phyloP scores from a whole-genome alignment of 2,888 invertebrate species.

The Thysanoteuthis rhombus region DNA sequence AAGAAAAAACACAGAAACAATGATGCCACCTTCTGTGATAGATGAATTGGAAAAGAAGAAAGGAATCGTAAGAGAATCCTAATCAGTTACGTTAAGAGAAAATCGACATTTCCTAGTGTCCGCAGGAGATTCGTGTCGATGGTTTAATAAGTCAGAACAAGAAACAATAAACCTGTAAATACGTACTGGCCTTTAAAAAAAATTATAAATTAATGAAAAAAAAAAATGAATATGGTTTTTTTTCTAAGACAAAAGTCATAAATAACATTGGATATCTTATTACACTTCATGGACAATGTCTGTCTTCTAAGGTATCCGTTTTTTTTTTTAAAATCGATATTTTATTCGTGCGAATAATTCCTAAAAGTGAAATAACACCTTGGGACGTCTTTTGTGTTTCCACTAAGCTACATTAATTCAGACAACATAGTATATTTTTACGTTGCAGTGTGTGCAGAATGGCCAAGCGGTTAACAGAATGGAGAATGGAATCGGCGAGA shows the following conservation, averaged over 20 bases:
- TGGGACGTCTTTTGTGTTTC: too few species aligned
- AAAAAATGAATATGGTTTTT: background rate
- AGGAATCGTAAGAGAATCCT: background rate
- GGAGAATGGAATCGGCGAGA: too few species aligned
- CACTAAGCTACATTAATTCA: too few species aligned
- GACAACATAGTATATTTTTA: too few species aligned
- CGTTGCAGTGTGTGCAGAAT: too few species aligned
- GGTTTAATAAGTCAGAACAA: background rate
- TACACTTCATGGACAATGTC: too few species aligned
- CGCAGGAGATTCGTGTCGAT: background rate
- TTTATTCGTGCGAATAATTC: too few species aligned
- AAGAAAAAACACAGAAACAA: background rate
- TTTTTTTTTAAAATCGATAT: too few species aligned
- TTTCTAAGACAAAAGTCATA: background rate
- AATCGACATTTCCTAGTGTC: background rate
- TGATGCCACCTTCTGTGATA: background rate
- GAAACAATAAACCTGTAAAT: background rate
- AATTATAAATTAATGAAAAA: background rate
- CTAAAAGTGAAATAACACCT: too few species aligned
- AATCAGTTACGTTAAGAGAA: background rate
- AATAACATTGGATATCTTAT: background rate
- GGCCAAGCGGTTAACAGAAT: too few species aligned
- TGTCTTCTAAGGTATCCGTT: too few species aligned
- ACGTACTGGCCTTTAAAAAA: background rate
- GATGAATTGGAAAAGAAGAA: background rate